Evolutionary conservation across 2,797 vertebrate species (phyloP).

Genomic region (Choloepus didactylus): DNA sequence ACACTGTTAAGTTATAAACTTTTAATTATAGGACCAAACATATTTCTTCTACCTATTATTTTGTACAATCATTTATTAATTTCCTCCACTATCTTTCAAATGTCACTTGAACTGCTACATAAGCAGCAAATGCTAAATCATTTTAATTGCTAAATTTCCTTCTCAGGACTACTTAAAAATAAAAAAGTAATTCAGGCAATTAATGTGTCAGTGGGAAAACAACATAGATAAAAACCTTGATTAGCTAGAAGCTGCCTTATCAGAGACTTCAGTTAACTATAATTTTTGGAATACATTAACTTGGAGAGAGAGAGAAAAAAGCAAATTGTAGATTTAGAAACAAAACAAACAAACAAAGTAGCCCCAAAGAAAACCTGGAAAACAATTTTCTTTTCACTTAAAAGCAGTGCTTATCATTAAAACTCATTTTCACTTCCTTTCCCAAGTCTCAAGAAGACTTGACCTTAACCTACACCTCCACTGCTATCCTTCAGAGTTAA

Average conservation of each 20-base stretch:
- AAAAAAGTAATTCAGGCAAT: constrained; percentile 83
- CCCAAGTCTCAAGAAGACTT: background rate
- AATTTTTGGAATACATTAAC: constrained; percentile 67
- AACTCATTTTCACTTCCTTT: background rate
- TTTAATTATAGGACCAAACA: constrained; percentile 79
- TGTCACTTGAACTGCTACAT: constrained; percentile 74
- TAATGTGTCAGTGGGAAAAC: constrained; percentile 82
- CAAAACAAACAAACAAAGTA: constrained; percentile 58
- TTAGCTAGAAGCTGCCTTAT: constrained; percentile 71
- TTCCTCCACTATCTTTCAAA: constrained; percentile 74
- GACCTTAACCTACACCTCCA: background rate
- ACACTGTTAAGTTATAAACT: constrained; percentile 50
- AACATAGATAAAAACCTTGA: constrained; percentile 79
- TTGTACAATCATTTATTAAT: constrained; percentile 78
- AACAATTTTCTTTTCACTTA: background rate
- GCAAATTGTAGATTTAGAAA: constrained; percentile 51
- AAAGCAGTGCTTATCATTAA: constrained; percentile 14
- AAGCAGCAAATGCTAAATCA: constrained; percentile 78
- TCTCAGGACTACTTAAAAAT: constrained; percentile 81
- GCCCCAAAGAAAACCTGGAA: background rate
- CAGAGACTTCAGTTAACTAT: constrained; percentile 67
- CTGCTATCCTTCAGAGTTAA: background rate
- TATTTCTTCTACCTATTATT: constrained; percentile 68
- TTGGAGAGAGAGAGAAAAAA: constrained; percentile 36
- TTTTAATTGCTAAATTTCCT: constrained; percentile 84